These are phyloP conservation scores for Masnerella sp. DNA, from an alignment of 2,888 invertebrate species.

Conservation along the genomic window DNA sequence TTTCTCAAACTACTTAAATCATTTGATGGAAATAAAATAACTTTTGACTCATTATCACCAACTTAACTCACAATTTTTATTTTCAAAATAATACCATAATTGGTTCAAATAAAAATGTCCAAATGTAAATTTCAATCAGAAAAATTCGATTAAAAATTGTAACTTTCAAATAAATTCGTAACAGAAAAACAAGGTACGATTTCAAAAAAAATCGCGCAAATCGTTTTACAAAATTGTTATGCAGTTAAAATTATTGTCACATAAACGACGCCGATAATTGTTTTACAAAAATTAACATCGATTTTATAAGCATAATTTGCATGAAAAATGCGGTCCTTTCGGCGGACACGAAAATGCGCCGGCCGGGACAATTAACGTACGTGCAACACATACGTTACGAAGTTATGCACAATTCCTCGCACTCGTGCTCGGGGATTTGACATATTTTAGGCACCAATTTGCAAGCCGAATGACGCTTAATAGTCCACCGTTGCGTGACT, in stretches of 20 bases:
- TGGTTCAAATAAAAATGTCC: too few relatives aligned
- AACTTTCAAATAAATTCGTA: too few relatives aligned
- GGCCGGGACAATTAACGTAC: constrained; percentile 45
- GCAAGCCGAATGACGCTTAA: constrained; percentile 69
- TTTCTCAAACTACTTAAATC: too few relatives aligned
- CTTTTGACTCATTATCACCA: too few relatives aligned
- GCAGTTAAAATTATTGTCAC: constrained; percentile 66
- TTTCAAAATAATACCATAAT: too few relatives aligned
- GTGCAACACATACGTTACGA: constrained; percentile 50
- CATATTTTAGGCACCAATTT: constrained; percentile 69
- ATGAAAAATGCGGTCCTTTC: constrained; percentile 61
- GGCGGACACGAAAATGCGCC: constrained; percentile 26
- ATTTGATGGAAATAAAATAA: too few relatives aligned
- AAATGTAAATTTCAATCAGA: too few relatives aligned
- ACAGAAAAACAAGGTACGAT: too few relatives aligned
- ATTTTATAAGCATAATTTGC: constrained; percentile 68
- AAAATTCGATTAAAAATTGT: too few relatives aligned
- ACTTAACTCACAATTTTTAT: too few relatives aligned
- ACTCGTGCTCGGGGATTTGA: constrained; percentile 64
- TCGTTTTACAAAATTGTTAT: too few relatives aligned
- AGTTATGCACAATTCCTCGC: constrained; percentile 44
- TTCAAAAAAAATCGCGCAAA: too few relatives aligned
- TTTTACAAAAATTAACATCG: constrained; percentile 70
- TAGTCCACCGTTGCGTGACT: constrained; percentile 40
- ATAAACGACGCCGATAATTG: constrained; percentile 65